Evolutionary conservation across 2,888 invertebrate species (phyloP).

Genomic region (Cephus sareptanus): DNA sequence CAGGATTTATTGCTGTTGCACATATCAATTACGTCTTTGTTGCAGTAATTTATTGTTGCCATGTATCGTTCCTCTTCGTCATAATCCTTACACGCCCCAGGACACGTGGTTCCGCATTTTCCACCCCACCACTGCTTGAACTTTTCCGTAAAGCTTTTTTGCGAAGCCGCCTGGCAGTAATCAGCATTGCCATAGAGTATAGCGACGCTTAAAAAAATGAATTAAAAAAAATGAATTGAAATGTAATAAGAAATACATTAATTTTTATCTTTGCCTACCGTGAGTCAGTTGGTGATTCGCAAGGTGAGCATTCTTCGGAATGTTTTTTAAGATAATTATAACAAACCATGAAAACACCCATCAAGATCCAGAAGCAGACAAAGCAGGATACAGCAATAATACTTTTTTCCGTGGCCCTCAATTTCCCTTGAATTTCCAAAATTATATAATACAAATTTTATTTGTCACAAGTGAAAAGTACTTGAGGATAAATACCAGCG

Average conservation of each 20-base stretch:
- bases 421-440: conserved; percentile 11
- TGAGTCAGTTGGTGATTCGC: conserved; percentile 24
- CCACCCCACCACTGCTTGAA: conserved; percentile 39
- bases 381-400: conserved; percentile 49
- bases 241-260: neutral
- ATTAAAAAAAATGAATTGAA: neutral
- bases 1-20: conserved; percentile 30
- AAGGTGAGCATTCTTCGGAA: conserved; percentile 38
- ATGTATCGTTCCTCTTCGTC: conserved; percentile 51
- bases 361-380: conserved; percentile 49
- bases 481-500: neutral
- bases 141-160: conserved; percentile 29
- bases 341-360: conserved; percentile 49
- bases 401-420: conserved; percentile 47
- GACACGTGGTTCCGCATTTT: conserved; percentile 34
- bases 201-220: conserved; percentile 34
- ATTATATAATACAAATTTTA: neutral
- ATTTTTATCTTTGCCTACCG: neutral
- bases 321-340: conserved; percentile 45
- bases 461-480: neutral
- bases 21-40: conserved; percentile 36
- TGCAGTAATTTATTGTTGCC: conserved; percentile 50
- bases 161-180: conserved; percentile 32
- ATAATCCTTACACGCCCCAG: conserved; percentile 34
- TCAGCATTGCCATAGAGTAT: conserved; percentile 47